Conservation (phyloP, 2,888 invertebrate genomes). For the Dorcus hopei region DNA sequence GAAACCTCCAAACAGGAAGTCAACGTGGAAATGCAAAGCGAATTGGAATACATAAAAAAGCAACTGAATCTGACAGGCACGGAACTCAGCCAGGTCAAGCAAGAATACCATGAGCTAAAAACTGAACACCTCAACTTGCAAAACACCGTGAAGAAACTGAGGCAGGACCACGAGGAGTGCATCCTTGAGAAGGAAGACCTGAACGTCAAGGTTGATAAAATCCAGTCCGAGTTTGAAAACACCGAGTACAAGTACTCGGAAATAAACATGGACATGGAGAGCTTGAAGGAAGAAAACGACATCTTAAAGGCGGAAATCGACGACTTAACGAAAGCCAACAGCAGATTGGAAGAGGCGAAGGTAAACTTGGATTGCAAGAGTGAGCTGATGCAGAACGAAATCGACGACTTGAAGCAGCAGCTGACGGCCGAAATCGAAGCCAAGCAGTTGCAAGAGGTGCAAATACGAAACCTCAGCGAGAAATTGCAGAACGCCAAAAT, state of each 20-base stretch:
- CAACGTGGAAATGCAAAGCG: constrained; percentile 26
- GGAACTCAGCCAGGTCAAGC: constrained; percentile 29
- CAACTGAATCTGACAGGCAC: constrained; percentile 29
- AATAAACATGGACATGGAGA: constrained; percentile 53
- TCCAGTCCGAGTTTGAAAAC: constrained; percentile 47
- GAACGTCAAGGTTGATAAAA: constrained; percentile 50
- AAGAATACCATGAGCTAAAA: constrained; percentile 37
- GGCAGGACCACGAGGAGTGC: constrained; percentile 54
- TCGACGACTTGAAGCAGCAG: constrained; percentile 37
- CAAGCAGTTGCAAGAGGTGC: constrained; percentile 27
- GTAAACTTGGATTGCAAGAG: constrained; percentile 31
- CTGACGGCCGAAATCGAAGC: constrained; percentile 35
- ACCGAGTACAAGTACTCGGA: constrained; percentile 46
- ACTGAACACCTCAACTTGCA: constrained; percentile 26
- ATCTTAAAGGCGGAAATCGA: constrained; percentile 36
- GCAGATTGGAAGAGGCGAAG: constrained; percentile 28
- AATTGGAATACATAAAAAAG: constrained; percentile 30
- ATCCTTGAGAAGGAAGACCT: constrained; percentile 36
- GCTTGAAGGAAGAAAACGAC: constrained; percentile 43
- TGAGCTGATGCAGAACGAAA: constrained; percentile 34
- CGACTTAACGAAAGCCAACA: constrained; percentile 37
- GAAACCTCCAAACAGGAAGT: constrained; percentile 28
- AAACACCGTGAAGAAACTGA: constrained; percentile 54
- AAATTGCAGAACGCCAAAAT: constrained; percentile 47
- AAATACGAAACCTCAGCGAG: constrained; percentile 38